phyloP scores from a whole-genome alignment of 2,888 invertebrate species.

The Allacma fusca region DNA sequence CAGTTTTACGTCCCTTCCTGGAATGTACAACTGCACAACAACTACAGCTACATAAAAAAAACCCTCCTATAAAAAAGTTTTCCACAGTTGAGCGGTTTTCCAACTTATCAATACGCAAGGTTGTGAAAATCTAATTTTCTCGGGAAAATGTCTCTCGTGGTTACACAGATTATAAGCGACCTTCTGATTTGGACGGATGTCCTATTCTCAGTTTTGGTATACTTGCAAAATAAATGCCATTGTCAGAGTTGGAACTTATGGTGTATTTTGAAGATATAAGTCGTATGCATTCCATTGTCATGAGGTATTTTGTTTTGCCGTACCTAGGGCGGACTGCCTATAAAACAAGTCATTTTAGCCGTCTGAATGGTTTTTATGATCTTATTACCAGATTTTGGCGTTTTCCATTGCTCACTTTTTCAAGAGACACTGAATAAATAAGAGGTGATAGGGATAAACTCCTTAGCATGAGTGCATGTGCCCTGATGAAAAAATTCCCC shows the following conservation, averaged over 20 bases:
- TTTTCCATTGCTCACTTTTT: too few species aligned
- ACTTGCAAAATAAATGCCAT: slow-evolving; percentile 32
- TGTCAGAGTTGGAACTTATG: not conserved
- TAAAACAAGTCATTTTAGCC: not conserved
- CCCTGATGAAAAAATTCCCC: too few species aligned
- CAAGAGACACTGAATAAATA: too few species aligned
- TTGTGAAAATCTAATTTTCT: slow-evolving; percentile 50
- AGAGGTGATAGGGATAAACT: too few species aligned
- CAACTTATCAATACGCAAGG: slow-evolving; percentile 46
- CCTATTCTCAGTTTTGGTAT: slow-evolving; percentile 44
- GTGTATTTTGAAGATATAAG: not conserved
- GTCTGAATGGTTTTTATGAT: not conserved
- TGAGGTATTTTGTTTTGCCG: not conserved
- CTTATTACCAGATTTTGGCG: not conserved
- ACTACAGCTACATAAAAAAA: too few species aligned
- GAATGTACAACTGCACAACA: too few species aligned
- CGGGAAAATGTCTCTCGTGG: slow-evolving; percentile 49
- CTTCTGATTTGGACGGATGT: slow-evolving; percentile 52
- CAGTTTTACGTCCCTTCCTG: slow-evolving; percentile 18
- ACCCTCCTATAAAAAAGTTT: not conserved
- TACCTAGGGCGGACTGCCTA: not conserved
- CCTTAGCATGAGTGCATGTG: too few species aligned
- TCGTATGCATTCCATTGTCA: slow-evolving; percentile 1
- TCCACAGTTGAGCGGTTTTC: slow-evolving; percentile 22
- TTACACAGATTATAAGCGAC: slow-evolving; percentile 47